Evolutionary conservation across 2,797 vertebrate species (phyloP).

Genomic region (Rousettus madagascariensis): DNA sequence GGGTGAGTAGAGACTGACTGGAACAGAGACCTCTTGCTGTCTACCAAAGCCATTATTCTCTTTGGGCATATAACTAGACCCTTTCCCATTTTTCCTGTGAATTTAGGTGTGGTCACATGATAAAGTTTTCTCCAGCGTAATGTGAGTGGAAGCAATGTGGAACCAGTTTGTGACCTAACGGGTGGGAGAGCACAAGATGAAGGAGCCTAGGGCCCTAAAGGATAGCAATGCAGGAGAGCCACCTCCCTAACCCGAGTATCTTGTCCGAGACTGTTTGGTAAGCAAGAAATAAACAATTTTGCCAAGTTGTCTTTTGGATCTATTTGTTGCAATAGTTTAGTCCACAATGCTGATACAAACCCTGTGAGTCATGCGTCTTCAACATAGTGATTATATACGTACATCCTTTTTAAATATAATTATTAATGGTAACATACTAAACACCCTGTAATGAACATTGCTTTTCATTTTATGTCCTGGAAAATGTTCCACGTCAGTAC

Average conservation of each 20-base stretch:
- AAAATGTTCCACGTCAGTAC: not conserved
- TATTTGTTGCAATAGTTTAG: not conserved
- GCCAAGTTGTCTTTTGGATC: not conserved
- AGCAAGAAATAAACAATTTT: conserved; percentile 6
- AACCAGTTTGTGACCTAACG: not conserved
- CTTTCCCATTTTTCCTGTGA: not conserved
- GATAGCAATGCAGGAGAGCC: not conserved
- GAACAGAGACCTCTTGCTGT: not conserved
- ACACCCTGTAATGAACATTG: not conserved
- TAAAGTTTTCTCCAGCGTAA: not conserved
- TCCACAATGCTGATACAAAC: conserved; percentile 7
- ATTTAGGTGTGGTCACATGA: not conserved
- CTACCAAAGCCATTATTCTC: not conserved
- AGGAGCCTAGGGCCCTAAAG: not conserved
- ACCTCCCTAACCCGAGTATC: not conserved
- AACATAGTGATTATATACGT: not conserved
- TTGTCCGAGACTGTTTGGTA: not conserved
- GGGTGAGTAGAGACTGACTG: not conserved
- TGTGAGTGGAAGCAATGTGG: not conserved
- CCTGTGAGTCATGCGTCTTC: conserved; percentile 43
- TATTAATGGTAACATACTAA: conserved; percentile 22
- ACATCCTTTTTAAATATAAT: conserved; percentile 12
- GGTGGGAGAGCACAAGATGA: not conserved
- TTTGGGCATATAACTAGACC: not conserved
- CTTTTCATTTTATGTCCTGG: not conserved